Base-by-base conservation (phyloP, 1,140 invertebrate species). In the Ericerus pela region DNA sequence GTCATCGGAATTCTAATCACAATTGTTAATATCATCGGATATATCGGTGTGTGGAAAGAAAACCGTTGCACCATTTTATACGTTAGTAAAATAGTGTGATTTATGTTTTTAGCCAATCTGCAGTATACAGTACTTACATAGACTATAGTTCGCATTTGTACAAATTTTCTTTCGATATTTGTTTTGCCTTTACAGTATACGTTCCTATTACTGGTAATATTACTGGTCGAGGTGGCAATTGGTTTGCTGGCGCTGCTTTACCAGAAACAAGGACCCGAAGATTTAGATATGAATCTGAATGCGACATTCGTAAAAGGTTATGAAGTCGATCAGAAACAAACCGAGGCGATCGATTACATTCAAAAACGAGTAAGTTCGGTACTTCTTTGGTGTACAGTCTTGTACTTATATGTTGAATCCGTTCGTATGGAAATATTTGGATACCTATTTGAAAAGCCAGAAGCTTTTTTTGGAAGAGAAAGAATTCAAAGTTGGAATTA, bases 291-390 rank as follows among this genome's bases (percentile, higher is more conserved):
- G 26, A 22, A 47, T 47, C 26, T 47, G 16, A 47, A 47, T 47
- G 22, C 41, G 4, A 47, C 41, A 22, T 47, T 47, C 26, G 41
- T 47, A 47, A 47, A 47, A 24, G 20, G 41, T 16, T 47, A 47
- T 24, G 20, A 24, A 2, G 20, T 47, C 3, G 41, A 47, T 47
- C 16, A 2, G 4, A 47, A 22, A 14, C 41, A 8, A 14, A 47
- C 41, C 22, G 16, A 47, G 26, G 41, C 41, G 20, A 47, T 47
- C 12, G 41, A 47, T 47, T 24, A 47, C 26, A 47, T 47, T 47
- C 41, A 47, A 16, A 47, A 24, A 47, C 10, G 16, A 24, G 41
- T 47, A 47, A 16, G 16, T 16, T 10, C 37, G 37, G 4, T 41
- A n/a, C n/a, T n/a, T n/a, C n/a, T n/a, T n/a, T n/a, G n/a, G n/a